These are phyloP conservation scores for Caenorhabditis sp. DNA, from an alignment of 2,888 invertebrate species.

Conservation along the genomic window DNA sequence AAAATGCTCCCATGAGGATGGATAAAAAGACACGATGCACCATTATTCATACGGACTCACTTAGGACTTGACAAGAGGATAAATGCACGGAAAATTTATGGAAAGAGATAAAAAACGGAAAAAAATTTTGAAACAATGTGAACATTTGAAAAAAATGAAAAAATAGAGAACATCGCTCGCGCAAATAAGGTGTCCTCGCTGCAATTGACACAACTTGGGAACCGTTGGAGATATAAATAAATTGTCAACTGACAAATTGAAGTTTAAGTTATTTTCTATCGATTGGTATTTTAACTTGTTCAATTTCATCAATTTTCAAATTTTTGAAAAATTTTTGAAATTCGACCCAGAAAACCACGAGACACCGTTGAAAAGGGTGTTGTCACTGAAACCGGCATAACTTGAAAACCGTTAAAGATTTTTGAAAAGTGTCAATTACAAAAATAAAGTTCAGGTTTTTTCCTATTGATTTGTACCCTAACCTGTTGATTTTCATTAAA, in stretches of 20 bases:
- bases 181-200: too few relatives aligned
- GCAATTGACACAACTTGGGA: too few relatives aligned
- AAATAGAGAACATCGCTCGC: not conserved
- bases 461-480: too few relatives aligned
- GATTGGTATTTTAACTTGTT: not conserved
- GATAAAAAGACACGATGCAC: constrained; percentile 1
- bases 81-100: constrained; percentile 6
- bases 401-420: too few relatives aligned
- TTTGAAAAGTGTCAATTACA: not conserved
- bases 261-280: not conserved
- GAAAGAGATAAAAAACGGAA: not conserved
- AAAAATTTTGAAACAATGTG: too few relatives aligned
- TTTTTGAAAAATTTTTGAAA: too few relatives aligned
- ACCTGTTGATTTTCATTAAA: too few relatives aligned
- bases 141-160: not conserved
- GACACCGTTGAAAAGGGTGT: too few relatives aligned
- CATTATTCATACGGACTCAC: constrained; percentile 47
- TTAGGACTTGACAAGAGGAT: constrained; percentile 4
- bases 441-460: too few relatives aligned
- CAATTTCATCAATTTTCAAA: too few relatives aligned
- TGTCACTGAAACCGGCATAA: too few relatives aligned
- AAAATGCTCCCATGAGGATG: constrained; percentile 31
- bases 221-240: not conserved
- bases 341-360: too few relatives aligned
- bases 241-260: not conserved